Evolutionary conservation across 2,113 vertebrate species (phyloP), one percentile per base, ranked within the genome.

Genomic region (Sakesphorus luctuosus): DNA sequence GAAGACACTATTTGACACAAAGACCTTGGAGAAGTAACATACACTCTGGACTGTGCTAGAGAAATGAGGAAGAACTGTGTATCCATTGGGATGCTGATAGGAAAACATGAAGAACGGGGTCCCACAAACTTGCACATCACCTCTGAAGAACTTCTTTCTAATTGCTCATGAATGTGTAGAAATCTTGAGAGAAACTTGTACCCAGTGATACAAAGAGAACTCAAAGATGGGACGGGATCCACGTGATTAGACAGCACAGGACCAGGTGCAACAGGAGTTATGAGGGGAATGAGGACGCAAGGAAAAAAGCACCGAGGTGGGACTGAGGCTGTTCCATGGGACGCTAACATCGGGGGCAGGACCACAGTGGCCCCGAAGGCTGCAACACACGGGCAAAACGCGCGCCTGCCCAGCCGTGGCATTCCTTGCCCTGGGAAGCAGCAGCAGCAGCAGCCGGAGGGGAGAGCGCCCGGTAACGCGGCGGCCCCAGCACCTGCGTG

Each of bases 81-180:
- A 33, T 26, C 18, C 12, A 13, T 9, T 18, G 2, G 2, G 29
- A 35, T 26, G 35, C 4, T 50, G 53, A 26, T 3, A 3, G 17
- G 9, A 71, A 69, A 76, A 25, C 50, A 17, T 2, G 3, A 71
- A n/a, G 15, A 83, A n/a, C 13, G 25, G 16, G 3, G 13, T 8
- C 31, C 31, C 16, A 50, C 35, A 55, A 67, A 71, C 3, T 20
- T 47, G 21, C 19, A 36, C 6, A 33, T 6, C 7, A 78, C 24
- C 24, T 76, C 33, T 6, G 2, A 21, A 29, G 7, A 75, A 35
- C 8, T 55, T 69, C 26, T 33, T 47, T 44, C 40, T 24, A 23
- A 40, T 7, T 31, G 8, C 16, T 72, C 0, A 0, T 36, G 3
- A 75, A 21, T 13, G 43, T 11, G 12, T 0, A 35, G 38, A 66